These are phyloP conservation scores for Dolichoris vasculosae DNA, from an alignment of 1,140 invertebrate species.

Conservation along the genomic window DNA sequence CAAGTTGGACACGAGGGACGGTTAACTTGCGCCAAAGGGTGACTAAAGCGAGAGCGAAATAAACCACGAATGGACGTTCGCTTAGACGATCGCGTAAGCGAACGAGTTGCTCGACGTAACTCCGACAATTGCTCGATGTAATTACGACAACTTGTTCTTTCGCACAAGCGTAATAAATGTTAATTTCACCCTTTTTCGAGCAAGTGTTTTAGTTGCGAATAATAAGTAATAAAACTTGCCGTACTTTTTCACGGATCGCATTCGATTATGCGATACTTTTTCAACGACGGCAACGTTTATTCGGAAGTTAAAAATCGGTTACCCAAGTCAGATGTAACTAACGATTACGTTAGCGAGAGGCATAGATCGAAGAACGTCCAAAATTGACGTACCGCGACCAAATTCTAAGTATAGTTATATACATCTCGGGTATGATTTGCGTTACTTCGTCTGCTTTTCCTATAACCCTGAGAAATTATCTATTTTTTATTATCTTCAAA, in stretches of 20 bases:
- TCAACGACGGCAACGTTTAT: background rate
- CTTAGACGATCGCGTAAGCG: background rate
- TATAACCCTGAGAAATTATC: no score
- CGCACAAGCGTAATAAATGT: background rate
- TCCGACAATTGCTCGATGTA: no score
- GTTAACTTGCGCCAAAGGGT: background rate
- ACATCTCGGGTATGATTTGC: no score
- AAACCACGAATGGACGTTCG: background rate
- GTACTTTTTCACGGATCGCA: no score
- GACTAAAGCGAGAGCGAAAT: background rate
- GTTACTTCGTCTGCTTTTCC: no score
- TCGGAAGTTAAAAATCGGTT: background rate
- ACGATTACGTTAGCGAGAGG: background rate
- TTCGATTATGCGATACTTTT: background rate
- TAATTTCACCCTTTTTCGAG: no score
- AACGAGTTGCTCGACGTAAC: background rate
- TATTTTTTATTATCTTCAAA: no score
- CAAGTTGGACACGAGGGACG: background rate
- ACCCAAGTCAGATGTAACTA: background rate
- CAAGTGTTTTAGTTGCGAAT: no score
- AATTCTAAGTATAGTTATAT: no score
- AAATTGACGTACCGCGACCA: no score
- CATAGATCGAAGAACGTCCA: no score
- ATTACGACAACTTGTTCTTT: background rate
- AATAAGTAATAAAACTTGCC: no score